Percentiles rank a stretch among this genome's conserved stretches.
These are phyloP conservation scores for Paelopatides confundens DNA, from an alignment of 53 echinoderm and acorn worm species.

Conservation along the genomic window DNA sequence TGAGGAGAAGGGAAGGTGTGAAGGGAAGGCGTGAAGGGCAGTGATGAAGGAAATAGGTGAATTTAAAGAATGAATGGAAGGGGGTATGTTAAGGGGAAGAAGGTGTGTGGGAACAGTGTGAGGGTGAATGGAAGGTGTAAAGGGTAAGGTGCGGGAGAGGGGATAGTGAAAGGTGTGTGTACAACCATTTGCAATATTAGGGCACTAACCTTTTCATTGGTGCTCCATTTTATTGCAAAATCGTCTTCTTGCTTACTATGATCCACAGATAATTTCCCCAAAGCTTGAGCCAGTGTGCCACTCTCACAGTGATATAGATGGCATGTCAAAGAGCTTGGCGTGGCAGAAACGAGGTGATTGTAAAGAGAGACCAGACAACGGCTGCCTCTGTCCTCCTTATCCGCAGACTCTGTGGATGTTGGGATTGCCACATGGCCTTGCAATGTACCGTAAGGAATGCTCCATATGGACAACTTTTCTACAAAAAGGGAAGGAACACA, in stretches of 20 bases:
- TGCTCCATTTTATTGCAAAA: background rate
- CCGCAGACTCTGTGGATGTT: background rate
- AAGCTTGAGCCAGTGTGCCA: slow-evolving; percentile 13
- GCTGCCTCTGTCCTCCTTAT: background rate
- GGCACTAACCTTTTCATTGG: background rate
- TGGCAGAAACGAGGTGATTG: background rate
- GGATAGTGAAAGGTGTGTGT: no score
- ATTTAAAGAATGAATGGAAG: no score
- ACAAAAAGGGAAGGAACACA: no score
- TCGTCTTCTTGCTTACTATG: background rate
- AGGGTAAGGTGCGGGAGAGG: no score
- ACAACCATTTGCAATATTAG: background rate
- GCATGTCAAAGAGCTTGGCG: background rate
- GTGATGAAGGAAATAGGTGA: no score
- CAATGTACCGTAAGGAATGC: slow-evolving; percentile 12
- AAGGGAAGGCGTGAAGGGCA: no score
- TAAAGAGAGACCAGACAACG: background rate
- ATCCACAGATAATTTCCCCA: slow-evolving; percentile 17
- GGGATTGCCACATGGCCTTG: slow-evolving; percentile 6
- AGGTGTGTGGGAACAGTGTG: no score
- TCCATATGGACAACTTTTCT: slow-evolving; percentile 13
- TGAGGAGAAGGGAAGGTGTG: no score
- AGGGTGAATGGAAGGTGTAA: no score
- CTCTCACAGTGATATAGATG: slow-evolving; percentile 9
- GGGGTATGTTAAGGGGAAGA: no score